Evolutionary conservation across 2,888 invertebrate genomes (phyloP), one percentile per base, ranked within the genome.

Genomic region (Xestia sexstrigata): DNA sequence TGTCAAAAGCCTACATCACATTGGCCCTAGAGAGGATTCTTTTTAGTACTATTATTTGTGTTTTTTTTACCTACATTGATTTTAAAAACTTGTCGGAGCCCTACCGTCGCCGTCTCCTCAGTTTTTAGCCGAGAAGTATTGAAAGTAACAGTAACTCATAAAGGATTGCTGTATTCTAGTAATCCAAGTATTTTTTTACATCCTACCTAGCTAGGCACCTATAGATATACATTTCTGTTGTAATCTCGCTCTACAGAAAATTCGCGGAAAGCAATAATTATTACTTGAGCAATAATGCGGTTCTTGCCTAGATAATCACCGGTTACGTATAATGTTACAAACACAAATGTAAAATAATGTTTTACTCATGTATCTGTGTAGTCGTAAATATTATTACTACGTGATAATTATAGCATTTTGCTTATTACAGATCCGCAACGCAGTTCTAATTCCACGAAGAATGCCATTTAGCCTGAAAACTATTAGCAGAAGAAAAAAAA

Each of bases 231-330:
- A 52, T 76, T 26, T 13, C 42, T 63, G n/a, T 62, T 76, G 30
- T 47, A 39, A 47, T 74, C 17, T 42, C 17, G 11, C 20, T 39
- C 20, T n/a, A n/a, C 39, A 20, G 49, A 52, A 65, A 65, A 39
- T 65, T 72, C 72, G 20, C 23, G 49, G 72, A 73, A 73, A 13
- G 39, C 23, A 26, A 52, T 78, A 62, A 70, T 75, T 60, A 60
- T 20, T 15, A 20, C 45, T 62, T 26, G 45, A 74, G 35, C 1
- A 35, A 26, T 45, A 23, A 74, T 45, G 35, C 23, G 9, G 55
- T 45, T n/a, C 20, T 26, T 45, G n/a, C n/a, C 20, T 58, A 45
- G 23, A 26, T 73, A 73, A 73, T 73, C 39, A 73, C 39, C 1
- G 39, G 49, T 15, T 73, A 23, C n/a, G 39, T 20, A 35, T 58